Percentiles rank a stretch among this genome's conserved stretches.
Evolutionary conservation across 2,797 vertebrate genomes (phyloP).

Genomic region (Rhinatrema bivittatum): DNA sequence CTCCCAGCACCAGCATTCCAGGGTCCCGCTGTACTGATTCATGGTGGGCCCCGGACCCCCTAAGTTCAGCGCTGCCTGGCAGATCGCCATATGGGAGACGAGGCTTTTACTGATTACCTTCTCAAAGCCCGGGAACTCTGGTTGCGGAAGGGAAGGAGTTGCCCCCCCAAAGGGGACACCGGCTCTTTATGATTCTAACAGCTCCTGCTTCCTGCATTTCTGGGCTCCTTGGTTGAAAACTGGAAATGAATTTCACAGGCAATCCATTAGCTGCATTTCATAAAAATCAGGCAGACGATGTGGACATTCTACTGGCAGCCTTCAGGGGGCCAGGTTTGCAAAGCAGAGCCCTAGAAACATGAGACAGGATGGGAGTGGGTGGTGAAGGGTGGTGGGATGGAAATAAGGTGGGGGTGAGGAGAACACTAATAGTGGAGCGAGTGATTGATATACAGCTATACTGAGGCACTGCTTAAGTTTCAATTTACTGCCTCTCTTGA

Average conservation of each 20-base stretch:
- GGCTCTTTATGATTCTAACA: too few species aligned
- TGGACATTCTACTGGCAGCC: not conserved
- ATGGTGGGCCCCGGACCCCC: too few species aligned
- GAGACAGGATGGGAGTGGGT: too few species aligned
- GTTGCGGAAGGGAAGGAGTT: too few species aligned
- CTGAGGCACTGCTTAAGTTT: too few species aligned
- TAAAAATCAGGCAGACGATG: rapidly evolving
- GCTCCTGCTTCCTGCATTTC: not conserved
- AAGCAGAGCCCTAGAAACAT: too few species aligned
- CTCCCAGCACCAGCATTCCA: too few species aligned
- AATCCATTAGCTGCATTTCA: not conserved
- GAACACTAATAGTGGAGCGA: not conserved
- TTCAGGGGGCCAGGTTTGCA: rapidly evolving
- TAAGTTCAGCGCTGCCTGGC: not conserved
- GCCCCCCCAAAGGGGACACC: not conserved
- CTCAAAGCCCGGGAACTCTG: not conserved
- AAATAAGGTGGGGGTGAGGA: not conserved
- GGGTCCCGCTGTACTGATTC: too few species aligned
- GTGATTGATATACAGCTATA: not conserved
- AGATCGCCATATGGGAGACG: not conserved
- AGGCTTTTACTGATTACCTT: not conserved
- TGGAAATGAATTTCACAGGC: not conserved
- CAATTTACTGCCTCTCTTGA: not conserved
- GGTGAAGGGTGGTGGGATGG: not conserved
- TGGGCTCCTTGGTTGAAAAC: rapidly evolving